phyloP scores from a whole-genome alignment of 2,888 invertebrate genomes.

The Melanostoma mellinum region DNA sequence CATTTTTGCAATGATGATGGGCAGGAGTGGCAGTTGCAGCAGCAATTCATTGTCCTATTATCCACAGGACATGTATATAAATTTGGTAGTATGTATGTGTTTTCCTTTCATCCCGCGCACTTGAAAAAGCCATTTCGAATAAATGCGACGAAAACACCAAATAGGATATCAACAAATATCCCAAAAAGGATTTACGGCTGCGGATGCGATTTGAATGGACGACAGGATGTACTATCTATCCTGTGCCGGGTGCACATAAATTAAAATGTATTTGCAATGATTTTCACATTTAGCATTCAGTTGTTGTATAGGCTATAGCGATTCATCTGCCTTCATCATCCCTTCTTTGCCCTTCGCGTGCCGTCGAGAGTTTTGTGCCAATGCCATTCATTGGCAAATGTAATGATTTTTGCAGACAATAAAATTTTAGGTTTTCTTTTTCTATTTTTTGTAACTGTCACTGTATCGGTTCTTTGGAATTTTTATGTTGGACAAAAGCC shows the following conservation, averaged over 20 bases:
- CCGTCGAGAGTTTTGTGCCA: background rate
- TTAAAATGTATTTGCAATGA: constrained; percentile 72
- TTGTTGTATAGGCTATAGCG: constrained; percentile 1
- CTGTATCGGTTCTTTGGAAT: constrained; percentile 33
- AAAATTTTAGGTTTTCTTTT: constrained; percentile 57
- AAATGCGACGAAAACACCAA: constrained; percentile 65
- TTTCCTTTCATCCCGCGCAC: constrained; percentile 11
- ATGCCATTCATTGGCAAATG: constrained; percentile 60
- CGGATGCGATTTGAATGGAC: constrained; percentile 70
- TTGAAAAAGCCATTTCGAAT: constrained; percentile 42
- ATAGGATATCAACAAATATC: constrained; percentile 71
- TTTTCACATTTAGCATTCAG: constrained; percentile 61
- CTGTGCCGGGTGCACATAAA: constrained; percentile 68
- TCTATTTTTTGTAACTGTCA: constrained; percentile 3
- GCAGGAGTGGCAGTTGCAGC: constrained; percentile 55
- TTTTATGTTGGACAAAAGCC: constrained; percentile 58
- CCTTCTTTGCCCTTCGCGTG: background rate
- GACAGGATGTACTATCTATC: constrained; percentile 53
- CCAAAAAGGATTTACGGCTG: constrained; percentile 71
- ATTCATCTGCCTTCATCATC: constrained; percentile 1
- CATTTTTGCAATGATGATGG: constrained; percentile 34
- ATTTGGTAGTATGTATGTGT: background rate
- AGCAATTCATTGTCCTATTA: constrained; percentile 49
- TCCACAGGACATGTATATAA: background rate
- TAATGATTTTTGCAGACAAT: constrained; percentile 72